Conservation (phyloP, 2,797 vertebrate species). For the Nyctalus aviator region DNA sequence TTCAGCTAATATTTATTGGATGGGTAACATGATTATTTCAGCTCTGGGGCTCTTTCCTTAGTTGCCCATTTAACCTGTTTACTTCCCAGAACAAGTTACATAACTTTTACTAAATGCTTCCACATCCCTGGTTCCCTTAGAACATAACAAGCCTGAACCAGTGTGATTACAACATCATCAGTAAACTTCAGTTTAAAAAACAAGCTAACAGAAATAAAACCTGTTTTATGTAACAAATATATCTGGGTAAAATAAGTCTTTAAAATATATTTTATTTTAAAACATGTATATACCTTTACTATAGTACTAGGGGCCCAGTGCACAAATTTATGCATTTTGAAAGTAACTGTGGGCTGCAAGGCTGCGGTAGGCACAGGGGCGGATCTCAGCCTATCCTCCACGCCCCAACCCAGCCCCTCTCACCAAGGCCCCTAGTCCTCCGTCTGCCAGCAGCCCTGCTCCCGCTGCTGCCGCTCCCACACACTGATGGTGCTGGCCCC, state of each 20-base stretch:
- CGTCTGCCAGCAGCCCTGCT: too few species aligned
- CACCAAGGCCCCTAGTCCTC: too few species aligned
- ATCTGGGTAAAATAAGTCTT: constrained; percentile 43
- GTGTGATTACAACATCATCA: constrained; percentile 25
- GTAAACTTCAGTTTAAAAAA: constrained; percentile 37
- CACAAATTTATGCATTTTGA: too few species aligned
- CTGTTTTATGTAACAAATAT: background rate
- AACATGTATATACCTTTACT: constrained; percentile 39
- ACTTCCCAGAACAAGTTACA: constrained; percentile 35
- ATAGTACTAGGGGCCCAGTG: background rate
- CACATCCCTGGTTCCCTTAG: background rate
- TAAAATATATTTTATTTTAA: constrained; percentile 57
- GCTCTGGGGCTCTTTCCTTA: constrained; percentile 13
- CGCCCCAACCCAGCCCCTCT: too few species aligned
- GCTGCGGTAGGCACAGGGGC: too few species aligned
- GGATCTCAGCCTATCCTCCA: too few species aligned
- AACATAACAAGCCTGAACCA: background rate
- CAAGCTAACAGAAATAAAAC: background rate
- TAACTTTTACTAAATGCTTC: constrained; percentile 48
- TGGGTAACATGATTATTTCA: constrained; percentile 3
- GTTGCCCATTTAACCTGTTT: constrained; percentile 54
- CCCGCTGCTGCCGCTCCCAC: too few species aligned
- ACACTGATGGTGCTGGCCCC: too few species aligned
- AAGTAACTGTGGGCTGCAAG: too few species aligned
- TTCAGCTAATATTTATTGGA: constrained; percentile 52